These are phyloP conservation scores for Bembecia ichneumoniformis DNA, from an alignment of 2,888 invertebrate genomes.

Conservation along the genomic window DNA sequence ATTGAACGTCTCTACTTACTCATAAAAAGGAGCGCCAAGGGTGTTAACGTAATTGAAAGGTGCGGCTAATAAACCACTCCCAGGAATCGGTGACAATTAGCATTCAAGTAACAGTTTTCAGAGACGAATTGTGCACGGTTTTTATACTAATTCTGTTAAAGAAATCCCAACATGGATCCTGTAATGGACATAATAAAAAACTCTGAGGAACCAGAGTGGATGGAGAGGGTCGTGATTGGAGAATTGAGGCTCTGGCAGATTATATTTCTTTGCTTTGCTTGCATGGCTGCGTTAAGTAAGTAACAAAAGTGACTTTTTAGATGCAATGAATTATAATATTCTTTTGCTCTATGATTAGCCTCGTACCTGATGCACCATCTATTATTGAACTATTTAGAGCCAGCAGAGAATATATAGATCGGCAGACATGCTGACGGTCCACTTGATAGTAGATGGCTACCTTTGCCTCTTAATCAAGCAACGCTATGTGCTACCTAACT, in stretches of 20 bases:
- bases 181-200: conserved; percentile 56
- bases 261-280: conserved; percentile 78
- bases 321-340: not conserved
- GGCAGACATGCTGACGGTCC: too few species aligned
- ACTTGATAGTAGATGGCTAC: too few species aligned
- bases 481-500: too few species aligned
- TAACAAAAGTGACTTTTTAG: conserved; percentile 21
- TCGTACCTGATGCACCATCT: not conserved
- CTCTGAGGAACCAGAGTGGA: conserved; percentile 76
- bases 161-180: conserved; percentile 36
- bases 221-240: conserved; percentile 78
- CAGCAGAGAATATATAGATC: too few species aligned
- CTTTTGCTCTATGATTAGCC: not conserved
- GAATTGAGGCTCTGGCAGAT: conserved; percentile 87
- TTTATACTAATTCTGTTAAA: conserved; percentile 1
- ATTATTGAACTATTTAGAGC: not conserved
- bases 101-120: conserved; percentile 30
- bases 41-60: conserved; percentile 41
- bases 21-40: conserved; percentile 36
- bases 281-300: conserved; percentile 75
- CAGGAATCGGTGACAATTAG: conserved; percentile 52
- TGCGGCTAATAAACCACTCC: conserved; percentile 60
- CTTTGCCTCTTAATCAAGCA: too few species aligned
- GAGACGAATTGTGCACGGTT: conserved; percentile 20
- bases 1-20: too few species aligned